phyloP scores from a whole-genome alignment of 2,888 invertebrate species.

The Phlogophora meticulosa region DNA sequence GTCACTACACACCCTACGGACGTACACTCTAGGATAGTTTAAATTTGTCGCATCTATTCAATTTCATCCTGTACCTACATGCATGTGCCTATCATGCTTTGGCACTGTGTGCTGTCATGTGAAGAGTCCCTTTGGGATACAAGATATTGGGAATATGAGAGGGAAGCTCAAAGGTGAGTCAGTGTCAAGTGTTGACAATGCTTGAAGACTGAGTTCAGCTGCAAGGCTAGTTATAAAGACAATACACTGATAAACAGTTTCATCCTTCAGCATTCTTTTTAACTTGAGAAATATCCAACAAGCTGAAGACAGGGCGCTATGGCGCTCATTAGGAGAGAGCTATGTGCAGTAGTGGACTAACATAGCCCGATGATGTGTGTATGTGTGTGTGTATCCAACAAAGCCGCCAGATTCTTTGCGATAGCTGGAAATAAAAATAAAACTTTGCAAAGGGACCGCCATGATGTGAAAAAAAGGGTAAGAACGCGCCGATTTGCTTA shows the following conservation, averaged over 20 bases:
- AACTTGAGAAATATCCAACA: too few species aligned
- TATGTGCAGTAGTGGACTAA: too few species aligned
- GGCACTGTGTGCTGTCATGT: constrained; percentile 12
- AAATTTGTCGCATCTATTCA: too few species aligned
- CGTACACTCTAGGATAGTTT: too few species aligned
- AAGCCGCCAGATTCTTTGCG: not conserved
- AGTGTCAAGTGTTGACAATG: constrained; percentile 12
- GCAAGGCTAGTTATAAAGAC: too few species aligned
- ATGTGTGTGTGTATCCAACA: too few species aligned
- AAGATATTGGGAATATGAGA: constrained; percentile 1
- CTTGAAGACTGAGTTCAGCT: not conserved
- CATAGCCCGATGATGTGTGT: too few species aligned
- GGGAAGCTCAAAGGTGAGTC: constrained; percentile 18
- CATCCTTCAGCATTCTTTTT: not conserved
- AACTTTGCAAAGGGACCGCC: not conserved
- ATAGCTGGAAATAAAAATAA: not conserved
- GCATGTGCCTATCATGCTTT: too few species aligned
- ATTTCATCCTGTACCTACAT: too few species aligned
- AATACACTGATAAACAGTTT: constrained; percentile 1
- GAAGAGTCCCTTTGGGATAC: constrained; percentile 9
- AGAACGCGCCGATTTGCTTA: constrained; percentile 8
- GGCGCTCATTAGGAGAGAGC: too few species aligned
- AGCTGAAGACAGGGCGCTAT: too few species aligned
- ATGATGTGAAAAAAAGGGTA: constrained; percentile 26
- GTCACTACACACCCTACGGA: too few species aligned